Base-by-base conservation (phyloP, 2,113 vertebrate species). In the Danio rerio region DNA sequence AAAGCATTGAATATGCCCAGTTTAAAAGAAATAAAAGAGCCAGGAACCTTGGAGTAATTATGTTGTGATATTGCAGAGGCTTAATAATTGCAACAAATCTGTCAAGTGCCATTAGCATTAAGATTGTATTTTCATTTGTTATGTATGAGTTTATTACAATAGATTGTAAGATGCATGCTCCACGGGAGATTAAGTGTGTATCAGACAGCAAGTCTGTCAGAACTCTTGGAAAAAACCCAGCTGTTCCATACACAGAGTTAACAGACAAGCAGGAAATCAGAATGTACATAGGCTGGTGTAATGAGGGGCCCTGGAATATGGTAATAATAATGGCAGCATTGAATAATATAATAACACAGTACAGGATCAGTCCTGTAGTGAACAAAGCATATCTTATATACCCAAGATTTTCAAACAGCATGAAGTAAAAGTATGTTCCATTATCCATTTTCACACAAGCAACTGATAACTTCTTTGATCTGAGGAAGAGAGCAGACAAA, bases 71-170 rank as follows among this genome's bases (percentile, higher is more conserved):
- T 10, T 91, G 53, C 76, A 94, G 84, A 7, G 93, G 92, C 5
- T 92, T 90, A 63, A 92, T 91, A 15, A 94, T 91, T 20, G 93
- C 94, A 43, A 93, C 55, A 20, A 91, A 94, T 9, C 89, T 85
- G 68, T 95, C 92, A 31, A 93, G 93, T 6, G 93, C 93, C 93
- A 94, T 95, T 5, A 90, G 84, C 7, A 90, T 77, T 3, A 94
- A 85, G 52, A 93, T 82, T 2, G 90, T 92, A 15, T 90, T 88
- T 12, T 94, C 94, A 72, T 91, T 91, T 20, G 92, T 89, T 8
- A 89, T 91, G 15, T 93, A 84, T 0, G 89, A 81, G 80, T 92
- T 91, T 73, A 94, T 91, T 7, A 93, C 59, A 65, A 52, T 92
- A 11, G 49, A 7, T 11, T 52, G 49, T 47, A 80, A 49, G 0